These are phyloP conservation scores for Autographa pulchrina DNA, from an alignment of 2,888 invertebrate genomes.

Conservation along the genomic window DNA sequence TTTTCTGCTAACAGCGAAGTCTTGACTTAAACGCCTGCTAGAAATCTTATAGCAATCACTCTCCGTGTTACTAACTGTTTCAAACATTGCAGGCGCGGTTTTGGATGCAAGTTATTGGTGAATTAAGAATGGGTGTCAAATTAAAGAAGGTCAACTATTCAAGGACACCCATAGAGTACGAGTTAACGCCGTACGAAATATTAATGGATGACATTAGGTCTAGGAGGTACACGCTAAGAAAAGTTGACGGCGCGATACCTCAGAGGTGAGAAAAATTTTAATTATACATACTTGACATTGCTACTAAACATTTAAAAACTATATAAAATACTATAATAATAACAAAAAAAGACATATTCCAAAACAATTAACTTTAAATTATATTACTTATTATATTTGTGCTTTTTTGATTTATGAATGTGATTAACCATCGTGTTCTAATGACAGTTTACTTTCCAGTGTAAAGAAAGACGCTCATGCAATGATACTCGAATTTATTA, in stretches of 20 bases:
- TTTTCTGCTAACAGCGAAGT: conserved; percentile 31
- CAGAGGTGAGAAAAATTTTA: conserved; percentile 84
- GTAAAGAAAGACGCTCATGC: conserved; percentile 98
- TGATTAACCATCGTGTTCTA: conserved; percentile 7
- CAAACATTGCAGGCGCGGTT: conserved; percentile 93
- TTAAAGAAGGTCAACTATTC: conserved; percentile 95
- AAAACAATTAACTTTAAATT: too few relatives aligned
- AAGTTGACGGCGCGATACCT: conserved; percentile 94
- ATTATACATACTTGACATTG: not conserved
- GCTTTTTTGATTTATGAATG: not conserved
- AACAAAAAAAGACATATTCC: too few relatives aligned
- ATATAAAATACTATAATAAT: too few relatives aligned
- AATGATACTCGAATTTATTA: conserved; percentile 98
- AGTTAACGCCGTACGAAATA: conserved; percentile 98
- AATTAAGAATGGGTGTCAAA: conserved; percentile 97
- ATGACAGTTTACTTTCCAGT: conserved; percentile 77
- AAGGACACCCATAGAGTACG: conserved; percentile 95
- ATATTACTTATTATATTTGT: too few relatives aligned
- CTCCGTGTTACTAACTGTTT: conserved; percentile 43
- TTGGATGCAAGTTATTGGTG: conserved; percentile 98
- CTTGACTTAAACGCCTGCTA: conserved; percentile 60
- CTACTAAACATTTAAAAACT: too few relatives aligned
- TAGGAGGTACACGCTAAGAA: conserved; percentile 96
- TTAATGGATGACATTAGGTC: conserved; percentile 98
- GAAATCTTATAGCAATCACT: conserved; percentile 66